Percentiles rank a stretch among this genome's conserved stretches.
These are phyloP conservation scores for Pyrochroa serraticornis DNA, from an alignment of 2,888 invertebrate species.

Conservation along the genomic window DNA sequence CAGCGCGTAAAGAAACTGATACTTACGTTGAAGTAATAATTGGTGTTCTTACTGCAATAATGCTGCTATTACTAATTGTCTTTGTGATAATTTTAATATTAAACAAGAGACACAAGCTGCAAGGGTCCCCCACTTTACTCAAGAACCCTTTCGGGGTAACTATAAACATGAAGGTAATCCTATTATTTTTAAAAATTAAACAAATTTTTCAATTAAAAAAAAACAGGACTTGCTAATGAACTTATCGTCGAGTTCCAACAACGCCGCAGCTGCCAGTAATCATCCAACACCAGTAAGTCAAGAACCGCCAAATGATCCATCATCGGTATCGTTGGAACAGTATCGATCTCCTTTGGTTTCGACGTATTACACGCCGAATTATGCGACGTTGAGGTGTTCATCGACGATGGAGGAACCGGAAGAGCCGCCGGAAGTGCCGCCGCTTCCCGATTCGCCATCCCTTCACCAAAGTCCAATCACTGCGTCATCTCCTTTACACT, in stretches of 20 bases:
- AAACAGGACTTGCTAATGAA: constrained; percentile 67
- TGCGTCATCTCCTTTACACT: constrained; percentile 50
- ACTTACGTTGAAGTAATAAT: constrained; percentile 67
- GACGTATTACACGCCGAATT: constrained; percentile 61
- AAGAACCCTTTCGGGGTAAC: constrained; percentile 69
- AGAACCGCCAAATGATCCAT: constrained; percentile 51
- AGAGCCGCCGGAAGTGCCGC: constrained; percentile 52
- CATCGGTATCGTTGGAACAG: constrained; percentile 59
- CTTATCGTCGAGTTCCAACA: constrained; percentile 61
- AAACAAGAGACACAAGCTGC: constrained; percentile 65
- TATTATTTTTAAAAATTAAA: constrained; percentile 2
- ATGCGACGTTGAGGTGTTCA: constrained; percentile 57
- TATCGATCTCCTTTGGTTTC: constrained; percentile 63
- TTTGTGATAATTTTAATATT: constrained; percentile 68
- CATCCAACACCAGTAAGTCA: constrained; percentile 56
- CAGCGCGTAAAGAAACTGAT: constrained; percentile 64
- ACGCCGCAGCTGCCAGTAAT: constrained; percentile 42
- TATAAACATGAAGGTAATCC: constrained; percentile 70
- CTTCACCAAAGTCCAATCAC: constrained; percentile 49
- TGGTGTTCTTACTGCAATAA: constrained; percentile 70
- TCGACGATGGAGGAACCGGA: constrained; percentile 44
- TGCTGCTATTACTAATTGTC: constrained; percentile 67
- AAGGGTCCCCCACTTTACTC: constrained; percentile 66
- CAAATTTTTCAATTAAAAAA: too few relatives aligned
- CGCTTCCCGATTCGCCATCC: constrained; percentile 51